Conservation (phyloP, 1,140 invertebrate species). For the Nomia melanderi region DNA sequence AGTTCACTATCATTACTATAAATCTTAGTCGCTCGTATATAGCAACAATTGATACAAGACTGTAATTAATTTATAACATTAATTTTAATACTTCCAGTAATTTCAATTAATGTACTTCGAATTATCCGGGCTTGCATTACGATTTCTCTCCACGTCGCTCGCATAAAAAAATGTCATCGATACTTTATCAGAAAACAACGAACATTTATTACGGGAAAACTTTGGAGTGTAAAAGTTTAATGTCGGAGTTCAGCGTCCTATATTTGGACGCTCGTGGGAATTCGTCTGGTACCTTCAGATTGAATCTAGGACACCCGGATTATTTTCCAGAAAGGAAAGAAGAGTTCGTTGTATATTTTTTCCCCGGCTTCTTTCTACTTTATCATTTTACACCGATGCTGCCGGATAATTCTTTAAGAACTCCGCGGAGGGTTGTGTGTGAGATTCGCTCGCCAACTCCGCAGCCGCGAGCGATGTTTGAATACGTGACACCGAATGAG, state of each 20-base stretch:
- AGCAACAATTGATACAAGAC: too few species aligned
- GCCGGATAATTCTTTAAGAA: conserved; percentile 33
- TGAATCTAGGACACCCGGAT: conserved; percentile 43
- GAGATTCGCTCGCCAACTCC: conserved; percentile 4
- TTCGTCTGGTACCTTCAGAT: conserved; percentile 43
- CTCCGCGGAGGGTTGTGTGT: not conserved
- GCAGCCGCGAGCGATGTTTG: conserved; percentile 3
- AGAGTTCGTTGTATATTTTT: not conserved
- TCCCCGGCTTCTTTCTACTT: not conserved
- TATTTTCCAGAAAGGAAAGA: conserved; percentile 40
- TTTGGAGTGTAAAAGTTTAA: too few species aligned
- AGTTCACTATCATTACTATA: too few species aligned
- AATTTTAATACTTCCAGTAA: too few species aligned
- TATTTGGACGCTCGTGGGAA: conserved; percentile 33
- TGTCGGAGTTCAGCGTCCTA: conserved; percentile 30
- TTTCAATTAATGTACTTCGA: too few species aligned
- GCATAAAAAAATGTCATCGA: too few species aligned
- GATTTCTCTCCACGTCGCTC: too few species aligned
- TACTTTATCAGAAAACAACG: too few species aligned
- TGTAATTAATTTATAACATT: too few species aligned
- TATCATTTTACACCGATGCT: conserved; percentile 30
- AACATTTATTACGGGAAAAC: too few species aligned
- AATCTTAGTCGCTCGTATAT: too few species aligned
- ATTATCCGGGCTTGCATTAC: too few species aligned
- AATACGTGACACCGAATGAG: not conserved